Percentiles rank a stretch among this genome's conserved stretches.
These are phyloP conservation scores for Hypanus sabinus DNA, from an alignment of 2,113 vertebrate genomes.

Conservation along the genomic window DNA sequence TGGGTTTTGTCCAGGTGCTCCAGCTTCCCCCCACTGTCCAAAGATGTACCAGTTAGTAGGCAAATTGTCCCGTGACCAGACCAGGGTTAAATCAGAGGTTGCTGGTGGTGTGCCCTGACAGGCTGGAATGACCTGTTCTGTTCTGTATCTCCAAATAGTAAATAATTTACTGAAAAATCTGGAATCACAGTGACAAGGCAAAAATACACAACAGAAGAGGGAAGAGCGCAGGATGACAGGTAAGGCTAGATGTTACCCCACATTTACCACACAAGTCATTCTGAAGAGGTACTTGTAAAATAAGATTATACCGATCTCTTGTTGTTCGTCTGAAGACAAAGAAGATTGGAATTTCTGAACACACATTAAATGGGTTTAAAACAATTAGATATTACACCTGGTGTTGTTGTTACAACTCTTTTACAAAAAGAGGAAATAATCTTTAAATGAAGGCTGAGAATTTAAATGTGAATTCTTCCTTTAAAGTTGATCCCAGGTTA, in stretches of 20 bases:
- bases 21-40: too few relatives aligned
- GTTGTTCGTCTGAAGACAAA: not conserved
- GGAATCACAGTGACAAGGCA: not conserved
- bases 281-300: not conserved
- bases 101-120: too few relatives aligned
- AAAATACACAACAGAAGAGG: not conserved
- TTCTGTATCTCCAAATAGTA: too few relatives aligned
- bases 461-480: conserved; percentile 2
- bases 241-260: not conserved
- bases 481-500: not conserved
- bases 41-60: too few relatives aligned
- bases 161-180: not conserved
- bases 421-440: not conserved
- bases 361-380: not conserved
- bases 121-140: too few relatives aligned
- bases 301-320: not conserved
- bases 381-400: conserved; percentile 3
- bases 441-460: not conserved
- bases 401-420: not conserved
- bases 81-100: too few relatives aligned
- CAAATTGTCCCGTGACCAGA: too few relatives aligned
- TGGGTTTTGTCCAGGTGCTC: too few relatives aligned
- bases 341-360: not conserved
- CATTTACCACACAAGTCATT: not conserved
- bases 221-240: not conserved